Conservation (phyloP, 1,140 invertebrate genomes). For the Aphelinus certus region DNA sequence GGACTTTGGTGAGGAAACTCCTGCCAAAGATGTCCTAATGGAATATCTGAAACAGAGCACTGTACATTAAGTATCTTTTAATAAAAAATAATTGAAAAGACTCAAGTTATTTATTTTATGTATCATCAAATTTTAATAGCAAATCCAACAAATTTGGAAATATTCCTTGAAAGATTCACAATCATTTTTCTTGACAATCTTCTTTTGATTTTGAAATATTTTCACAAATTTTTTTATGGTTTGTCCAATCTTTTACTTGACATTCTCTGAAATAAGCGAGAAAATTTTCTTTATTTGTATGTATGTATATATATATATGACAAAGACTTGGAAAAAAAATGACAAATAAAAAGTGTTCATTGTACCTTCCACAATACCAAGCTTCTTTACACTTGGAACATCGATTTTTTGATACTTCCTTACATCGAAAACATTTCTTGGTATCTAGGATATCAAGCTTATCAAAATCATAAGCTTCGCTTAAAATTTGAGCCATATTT, state of each 20-base stretch:
- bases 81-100: slow-evolving; percentile 55
- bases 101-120: slow-evolving; percentile 38
- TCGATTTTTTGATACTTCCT: slow-evolving; percentile 58
- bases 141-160: neutral
- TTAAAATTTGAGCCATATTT: slow-evolving; percentile 65
- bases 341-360: slow-evolving; percentile 1
- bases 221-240: slow-evolving; percentile 58
- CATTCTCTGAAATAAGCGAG: slow-evolving; percentile 57
- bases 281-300: slow-evolving; percentile 14
- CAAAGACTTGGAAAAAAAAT: neutral
- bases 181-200: slow-evolving; percentile 19
- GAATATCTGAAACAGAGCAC: slow-evolving; percentile 83
- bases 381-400: slow-evolving; percentile 66
- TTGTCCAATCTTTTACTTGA: slow-evolving; percentile 63
- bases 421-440: slow-evolving; percentile 61
- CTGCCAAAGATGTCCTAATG: slow-evolving; percentile 90
- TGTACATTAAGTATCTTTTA: slow-evolving; percentile 60
- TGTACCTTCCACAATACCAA: slow-evolving; percentile 67
- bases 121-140: neutral
- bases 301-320: neutral
- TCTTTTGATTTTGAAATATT: slow-evolving; percentile 46
- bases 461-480: slow-evolving; percentile 63
- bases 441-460: slow-evolving; percentile 57
- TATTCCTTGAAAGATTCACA: neutral
- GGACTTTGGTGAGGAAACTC: slow-evolving; percentile 96